A percentile compares a stretch with the other conserved stretches of the same genome.
These are phyloP conservation scores for Drosophila testacea DNA, from an alignment of 2,888 invertebrate genomes.

Conservation along the genomic window DNA sequence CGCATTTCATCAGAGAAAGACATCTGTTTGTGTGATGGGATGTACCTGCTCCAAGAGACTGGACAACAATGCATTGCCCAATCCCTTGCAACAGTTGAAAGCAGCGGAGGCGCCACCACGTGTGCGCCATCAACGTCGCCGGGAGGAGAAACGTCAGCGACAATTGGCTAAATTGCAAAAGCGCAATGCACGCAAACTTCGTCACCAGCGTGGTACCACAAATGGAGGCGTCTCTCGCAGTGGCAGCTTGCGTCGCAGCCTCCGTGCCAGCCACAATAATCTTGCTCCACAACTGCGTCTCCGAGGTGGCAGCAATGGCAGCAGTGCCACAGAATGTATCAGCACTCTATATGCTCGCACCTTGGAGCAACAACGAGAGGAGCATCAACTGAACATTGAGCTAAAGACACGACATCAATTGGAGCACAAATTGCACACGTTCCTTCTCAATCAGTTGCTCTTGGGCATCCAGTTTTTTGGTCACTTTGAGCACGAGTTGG, in stretches of 20 bases:
- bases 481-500: conserved; percentile 88
- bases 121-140: conserved; percentile 50
- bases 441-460: conserved; percentile 91
- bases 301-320: conserved; percentile 66
- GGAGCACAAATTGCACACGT: conserved; percentile 88
- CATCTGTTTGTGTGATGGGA: conserved; percentile 73
- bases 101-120: conserved; percentile 51
- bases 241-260: conserved; percentile 21
- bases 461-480: conserved; percentile 92
- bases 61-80: conserved; percentile 61
- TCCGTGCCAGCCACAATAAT: conserved; percentile 10
- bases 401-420: conserved; percentile 85
- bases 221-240: not conserved
- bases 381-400: conserved; percentile 74
- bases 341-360: conserved; percentile 72
- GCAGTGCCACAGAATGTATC: conserved; percentile 55
- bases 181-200: conserved; percentile 74
- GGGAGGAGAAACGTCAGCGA: conserved; percentile 77
- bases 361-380: conserved; percentile 73
- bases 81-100: conserved; percentile 79
- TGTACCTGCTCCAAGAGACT: conserved; percentile 78
- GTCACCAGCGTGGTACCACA: conserved; percentile 1
- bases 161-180: conserved; percentile 78
- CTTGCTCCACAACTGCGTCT: conserved; percentile 60
- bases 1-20: not conserved